phyloP scores from a whole-genome alignment of 2,113 vertebrate genomes.

The Gavia stellata region DNA sequence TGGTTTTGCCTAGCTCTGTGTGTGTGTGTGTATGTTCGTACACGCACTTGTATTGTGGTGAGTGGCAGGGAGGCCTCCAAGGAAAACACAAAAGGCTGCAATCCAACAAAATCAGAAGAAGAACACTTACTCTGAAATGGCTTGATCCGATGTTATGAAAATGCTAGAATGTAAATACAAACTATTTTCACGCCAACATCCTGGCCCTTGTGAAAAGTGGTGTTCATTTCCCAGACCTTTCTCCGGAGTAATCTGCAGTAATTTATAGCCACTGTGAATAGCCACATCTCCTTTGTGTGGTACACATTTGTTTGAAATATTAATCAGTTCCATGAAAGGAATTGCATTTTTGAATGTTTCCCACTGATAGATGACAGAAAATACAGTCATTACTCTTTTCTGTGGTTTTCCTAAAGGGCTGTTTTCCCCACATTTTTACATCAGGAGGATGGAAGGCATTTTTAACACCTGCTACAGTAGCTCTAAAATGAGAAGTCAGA shows the following conservation, averaged over 20 bases:
- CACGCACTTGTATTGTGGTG: not conserved
- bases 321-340: constrained; percentile 23
- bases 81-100: not conserved
- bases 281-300: not conserved
- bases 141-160: constrained; percentile 16
- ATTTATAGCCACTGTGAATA: constrained; percentile 30
- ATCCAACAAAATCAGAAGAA: not conserved
- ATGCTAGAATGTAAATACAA: constrained; percentile 57
- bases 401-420: constrained; percentile 46
- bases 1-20: not conserved
- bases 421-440: constrained; percentile 29
- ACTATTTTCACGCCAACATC: not conserved
- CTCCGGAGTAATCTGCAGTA: not conserved
- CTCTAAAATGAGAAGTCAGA: constrained; percentile 20
- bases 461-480: constrained; percentile 64
- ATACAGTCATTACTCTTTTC: constrained; percentile 34
- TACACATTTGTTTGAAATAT: constrained; percentile 38
- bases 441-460: constrained; percentile 14
- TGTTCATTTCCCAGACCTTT: constrained; percentile 26
- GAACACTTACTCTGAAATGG: not conserved
- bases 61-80: not conserved
- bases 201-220: not conserved
- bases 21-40: not conserved
- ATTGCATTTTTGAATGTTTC: not conserved
- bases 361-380: constrained; percentile 16